A percentile compares a stretch with the other conserved stretches of the same genome.
Conservation (phyloP, 92 coral and sea anemone species). For the Desmophyllum pertusum region DNA sequence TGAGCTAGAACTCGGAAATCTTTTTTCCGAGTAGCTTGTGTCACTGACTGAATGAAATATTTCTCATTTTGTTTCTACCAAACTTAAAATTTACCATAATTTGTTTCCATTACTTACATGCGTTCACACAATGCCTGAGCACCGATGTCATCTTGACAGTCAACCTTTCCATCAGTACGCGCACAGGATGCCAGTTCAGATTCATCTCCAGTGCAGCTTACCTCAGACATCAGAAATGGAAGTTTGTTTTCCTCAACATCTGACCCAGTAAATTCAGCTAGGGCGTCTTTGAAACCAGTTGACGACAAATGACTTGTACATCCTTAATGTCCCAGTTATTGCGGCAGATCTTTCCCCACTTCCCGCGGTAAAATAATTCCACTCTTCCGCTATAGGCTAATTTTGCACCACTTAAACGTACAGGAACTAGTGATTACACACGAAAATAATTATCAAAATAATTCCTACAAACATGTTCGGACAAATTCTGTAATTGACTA, state of each 20-base stretch:
- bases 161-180: background rate
- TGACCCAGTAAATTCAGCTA: slow-evolving; percentile 1
- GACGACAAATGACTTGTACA: background rate
- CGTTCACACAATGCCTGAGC: background rate
- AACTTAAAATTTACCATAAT: too few relatives aligned
- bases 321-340: background rate
- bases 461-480: background rate
- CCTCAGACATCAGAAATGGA: background rate
- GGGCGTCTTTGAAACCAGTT: background rate
- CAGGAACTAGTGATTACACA: background rate
- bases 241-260: background rate
- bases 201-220: background rate
- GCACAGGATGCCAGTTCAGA: background rate
- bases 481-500: background rate
- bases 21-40: too few relatives aligned
- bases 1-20: too few relatives aligned
- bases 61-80: too few relatives aligned
- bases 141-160: background rate
- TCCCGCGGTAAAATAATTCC: background rate
- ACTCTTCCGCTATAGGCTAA: slow-evolving; percentile 1
- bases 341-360: background rate
- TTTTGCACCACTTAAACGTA: background rate
- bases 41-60: background rate
- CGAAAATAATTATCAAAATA: too few relatives aligned
- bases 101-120: background rate